These are phyloP conservation scores for Melinopterus prodromus DNA, from an alignment of 2,888 invertebrate species.

Conservation along the genomic window DNA sequence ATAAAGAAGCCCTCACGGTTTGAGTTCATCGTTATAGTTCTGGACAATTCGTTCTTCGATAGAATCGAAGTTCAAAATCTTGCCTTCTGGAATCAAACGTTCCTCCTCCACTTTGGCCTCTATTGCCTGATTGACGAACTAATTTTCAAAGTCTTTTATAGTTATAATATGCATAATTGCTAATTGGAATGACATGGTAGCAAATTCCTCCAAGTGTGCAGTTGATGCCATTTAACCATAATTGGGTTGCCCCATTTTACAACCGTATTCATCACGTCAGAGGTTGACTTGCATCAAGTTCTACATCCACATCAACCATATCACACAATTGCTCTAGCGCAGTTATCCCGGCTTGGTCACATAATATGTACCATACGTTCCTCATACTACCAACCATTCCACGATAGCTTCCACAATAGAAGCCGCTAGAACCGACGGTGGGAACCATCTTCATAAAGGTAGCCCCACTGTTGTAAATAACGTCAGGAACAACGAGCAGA, in stretches of 20 bases:
- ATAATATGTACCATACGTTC: neutral
- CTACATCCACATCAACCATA: neutral
- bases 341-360: neutral
- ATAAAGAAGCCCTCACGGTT: too few relatives aligned
- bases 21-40: too few relatives aligned
- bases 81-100: too few relatives aligned
- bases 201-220: too few relatives aligned
- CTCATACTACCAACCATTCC: neutral
- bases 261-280: neutral
- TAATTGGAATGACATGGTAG: too few relatives aligned
- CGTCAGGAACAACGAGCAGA: constrained; percentile 46
- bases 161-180: too few relatives aligned
- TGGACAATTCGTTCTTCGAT: too few relatives aligned
- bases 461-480: constrained; percentile 47
- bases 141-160: too few relatives aligned
- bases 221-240: neutral
- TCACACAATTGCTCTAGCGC: neutral
- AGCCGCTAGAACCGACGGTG: constrained; percentile 46
- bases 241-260: neutral
- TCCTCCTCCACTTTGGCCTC: too few relatives aligned
- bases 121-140: too few relatives aligned
- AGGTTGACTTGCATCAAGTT: neutral
- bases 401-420: constrained; percentile 32
- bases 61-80: too few relatives aligned
- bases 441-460: constrained; percentile 56